phyloP scores from a whole-genome alignment of 2,113 vertebrate species.

The Anhinga rufa region DNA sequence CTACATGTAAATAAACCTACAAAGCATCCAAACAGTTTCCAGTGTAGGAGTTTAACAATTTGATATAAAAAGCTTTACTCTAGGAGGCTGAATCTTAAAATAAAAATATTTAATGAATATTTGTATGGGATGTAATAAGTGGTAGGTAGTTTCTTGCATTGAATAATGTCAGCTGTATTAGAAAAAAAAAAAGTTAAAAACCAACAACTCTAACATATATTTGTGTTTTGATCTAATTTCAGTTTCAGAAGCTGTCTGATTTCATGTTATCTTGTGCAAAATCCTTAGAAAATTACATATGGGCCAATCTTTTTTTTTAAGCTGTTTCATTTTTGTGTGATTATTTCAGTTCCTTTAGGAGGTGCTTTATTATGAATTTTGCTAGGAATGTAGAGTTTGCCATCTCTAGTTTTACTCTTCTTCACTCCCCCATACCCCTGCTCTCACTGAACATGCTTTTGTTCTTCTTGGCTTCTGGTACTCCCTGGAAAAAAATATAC shows the following conservation, averaged over 20 bases:
- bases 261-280: neutral
- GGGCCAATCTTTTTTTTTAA: neutral
- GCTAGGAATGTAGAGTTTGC: neutral
- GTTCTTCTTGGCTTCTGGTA: neutral
- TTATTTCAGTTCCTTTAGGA: neutral
- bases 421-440: neutral
- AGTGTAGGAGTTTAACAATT: neutral
- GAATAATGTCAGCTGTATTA: neutral
- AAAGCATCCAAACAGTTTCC: neutral
- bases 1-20: neutral
- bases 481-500: neutral
- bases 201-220: neutral
- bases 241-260: neutral
- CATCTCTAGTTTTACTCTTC: neutral
- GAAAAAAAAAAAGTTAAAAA: neutral
- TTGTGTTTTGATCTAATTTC: neutral
- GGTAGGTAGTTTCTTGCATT: neutral
- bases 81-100: neutral
- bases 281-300: neutral
- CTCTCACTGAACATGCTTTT: neutral
- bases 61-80: neutral
- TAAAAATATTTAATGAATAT: neutral
- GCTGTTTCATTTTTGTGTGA: neutral
- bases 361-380: neutral
- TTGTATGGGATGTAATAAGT: neutral